Conservation (phyloP, 2,113 vertebrate species). For the Platichthys flesus region DNA sequence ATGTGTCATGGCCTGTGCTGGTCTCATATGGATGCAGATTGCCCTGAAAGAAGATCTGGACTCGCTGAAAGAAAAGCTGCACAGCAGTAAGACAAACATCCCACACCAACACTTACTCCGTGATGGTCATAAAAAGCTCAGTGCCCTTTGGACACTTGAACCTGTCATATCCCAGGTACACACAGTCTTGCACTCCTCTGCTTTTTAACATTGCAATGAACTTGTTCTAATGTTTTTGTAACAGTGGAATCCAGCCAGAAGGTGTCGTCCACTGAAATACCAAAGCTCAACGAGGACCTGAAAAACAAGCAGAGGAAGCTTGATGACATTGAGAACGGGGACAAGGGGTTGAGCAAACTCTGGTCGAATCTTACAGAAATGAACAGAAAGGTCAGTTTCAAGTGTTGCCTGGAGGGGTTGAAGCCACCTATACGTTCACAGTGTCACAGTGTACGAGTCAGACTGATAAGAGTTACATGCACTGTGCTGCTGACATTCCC, state of each 20-base stretch:
- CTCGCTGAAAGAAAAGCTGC: slow-evolving; percentile 92
- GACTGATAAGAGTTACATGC: no score
- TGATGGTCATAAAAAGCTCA: slow-evolving; percentile 1
- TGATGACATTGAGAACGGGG: slow-evolving; percentile 90
- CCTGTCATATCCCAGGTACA: not conserved
- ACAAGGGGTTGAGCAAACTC: slow-evolving; percentile 88
- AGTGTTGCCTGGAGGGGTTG: not conserved
- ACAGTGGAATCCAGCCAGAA: slow-evolving; percentile 96
- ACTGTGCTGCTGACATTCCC: no score
- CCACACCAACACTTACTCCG: not conserved
- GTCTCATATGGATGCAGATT: slow-evolving; percentile 98
- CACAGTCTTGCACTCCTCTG: not conserved
- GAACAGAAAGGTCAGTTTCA: slow-evolving; percentile 88
- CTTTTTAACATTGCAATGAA: not conserved
- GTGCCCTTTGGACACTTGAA: not conserved
- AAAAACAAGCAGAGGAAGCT: slow-evolving; percentile 88
- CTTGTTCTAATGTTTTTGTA: slow-evolving; percentile 23
- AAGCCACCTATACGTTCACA: no score
- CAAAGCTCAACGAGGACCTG: slow-evolving; percentile 92
- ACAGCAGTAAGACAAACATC: slow-evolving; percentile 85
- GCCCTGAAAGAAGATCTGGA: slow-evolving; percentile 96
- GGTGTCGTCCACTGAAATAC: slow-evolving; percentile 91
- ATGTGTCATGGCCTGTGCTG: slow-evolving; percentile 93
- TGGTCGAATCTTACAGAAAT: slow-evolving; percentile 97
- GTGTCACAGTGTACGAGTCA: not conserved